phyloP scores from a whole-genome alignment of 2,888 invertebrate species.

The Drosophila quasianomalipes region DNA sequence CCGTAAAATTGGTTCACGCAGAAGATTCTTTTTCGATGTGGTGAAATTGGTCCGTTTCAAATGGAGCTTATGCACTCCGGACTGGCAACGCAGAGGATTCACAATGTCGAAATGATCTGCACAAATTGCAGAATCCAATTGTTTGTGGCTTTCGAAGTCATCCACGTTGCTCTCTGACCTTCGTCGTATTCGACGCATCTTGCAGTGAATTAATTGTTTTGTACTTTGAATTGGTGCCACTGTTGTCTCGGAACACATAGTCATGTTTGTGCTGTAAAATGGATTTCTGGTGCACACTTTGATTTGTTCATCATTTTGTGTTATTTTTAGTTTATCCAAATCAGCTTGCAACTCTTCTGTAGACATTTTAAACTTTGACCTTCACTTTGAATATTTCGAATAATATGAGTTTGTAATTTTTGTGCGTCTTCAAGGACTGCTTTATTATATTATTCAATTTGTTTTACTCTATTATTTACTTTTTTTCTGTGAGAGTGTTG shows the following conservation, averaged over 20 bases:
- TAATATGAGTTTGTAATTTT: not conserved
- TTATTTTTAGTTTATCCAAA: constrained; percentile 87
- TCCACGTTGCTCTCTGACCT: constrained; percentile 79
- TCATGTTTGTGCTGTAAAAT: constrained; percentile 64
- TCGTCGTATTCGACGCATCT: constrained; percentile 67
- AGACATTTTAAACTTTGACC: constrained; percentile 54
- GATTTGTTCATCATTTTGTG: constrained; percentile 83
- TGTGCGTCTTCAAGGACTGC: not conserved
- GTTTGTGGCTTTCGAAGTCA: constrained; percentile 63
- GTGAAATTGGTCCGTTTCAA: constrained; percentile 56
- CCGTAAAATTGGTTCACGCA: constrained; percentile 74
- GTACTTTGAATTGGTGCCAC: constrained; percentile 17
- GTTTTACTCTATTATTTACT: constrained; percentile 50
- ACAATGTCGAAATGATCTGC: constrained; percentile 40
- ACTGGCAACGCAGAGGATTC: constrained; percentile 34
- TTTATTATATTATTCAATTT: constrained; percentile 20
- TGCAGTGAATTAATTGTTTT: constrained; percentile 54
- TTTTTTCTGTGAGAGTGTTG: constrained; percentile 39
- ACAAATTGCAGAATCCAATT: constrained; percentile 25
- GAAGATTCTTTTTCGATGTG: constrained; percentile 47
- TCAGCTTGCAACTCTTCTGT: constrained; percentile 86
- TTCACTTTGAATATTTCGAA: not conserved
- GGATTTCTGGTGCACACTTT: constrained; percentile 77
- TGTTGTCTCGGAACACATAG: constrained; percentile 9
- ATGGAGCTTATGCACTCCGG: constrained; percentile 65